phyloP scores from a whole-genome alignment of 1,140 invertebrate genomes.

The Hycleus cichorii region DNA sequence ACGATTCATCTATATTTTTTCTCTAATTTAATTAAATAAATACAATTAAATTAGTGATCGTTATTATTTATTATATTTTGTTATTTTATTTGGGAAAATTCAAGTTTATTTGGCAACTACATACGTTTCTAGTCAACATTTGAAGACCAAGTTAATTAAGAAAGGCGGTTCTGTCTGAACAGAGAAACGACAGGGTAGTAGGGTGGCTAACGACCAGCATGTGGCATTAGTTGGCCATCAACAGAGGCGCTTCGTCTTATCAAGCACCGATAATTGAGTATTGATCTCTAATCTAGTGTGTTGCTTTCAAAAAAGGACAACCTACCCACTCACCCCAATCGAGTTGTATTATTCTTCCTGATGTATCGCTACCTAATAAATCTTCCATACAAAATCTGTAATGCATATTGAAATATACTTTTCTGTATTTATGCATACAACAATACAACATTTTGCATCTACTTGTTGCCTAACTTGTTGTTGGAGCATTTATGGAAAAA shows the following conservation, averaged over 20 bases:
- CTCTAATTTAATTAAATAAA: too few relatives aligned
- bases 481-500: too few relatives aligned
- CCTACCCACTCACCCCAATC: background rate
- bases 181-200: constrained; percentile 15
- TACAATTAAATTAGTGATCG: too few relatives aligned
- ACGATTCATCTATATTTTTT: too few relatives aligned
- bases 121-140: too few relatives aligned
- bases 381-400: too few relatives aligned
- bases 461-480: background rate
- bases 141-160: constrained; percentile 12
- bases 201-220: constrained; percentile 31
- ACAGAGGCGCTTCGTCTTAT: constrained; percentile 28
- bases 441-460: background rate
- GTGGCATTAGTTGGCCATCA: constrained; percentile 31
- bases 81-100: too few relatives aligned
- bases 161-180: constrained; percentile 14
- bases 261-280: constrained; percentile 33
- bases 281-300: constrained; percentile 32
- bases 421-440: too few relatives aligned
- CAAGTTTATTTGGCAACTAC: too few relatives aligned
- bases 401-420: too few relatives aligned
- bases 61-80: too few relatives aligned
- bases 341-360: background rate
- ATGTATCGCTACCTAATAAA: background rate
- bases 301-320: constrained; percentile 16